Percentiles rank a stretch among this genome's conserved stretches.
These are phyloP conservation scores for Chymomyza costata DNA, from an alignment of 1,140 invertebrate species.

Conservation along the genomic window DNA sequence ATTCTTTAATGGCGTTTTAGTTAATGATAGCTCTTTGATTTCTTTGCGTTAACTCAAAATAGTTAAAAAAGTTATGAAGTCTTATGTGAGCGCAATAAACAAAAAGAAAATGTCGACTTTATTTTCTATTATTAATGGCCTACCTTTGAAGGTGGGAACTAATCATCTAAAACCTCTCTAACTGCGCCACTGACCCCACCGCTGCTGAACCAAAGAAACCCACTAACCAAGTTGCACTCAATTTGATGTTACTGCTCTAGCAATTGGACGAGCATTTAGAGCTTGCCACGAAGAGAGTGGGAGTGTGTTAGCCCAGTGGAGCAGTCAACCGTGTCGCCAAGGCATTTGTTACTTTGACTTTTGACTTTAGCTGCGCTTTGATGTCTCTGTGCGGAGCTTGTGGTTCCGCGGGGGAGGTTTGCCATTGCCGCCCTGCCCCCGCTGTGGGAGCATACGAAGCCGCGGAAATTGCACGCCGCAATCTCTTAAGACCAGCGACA, in stretches of 20 bases:
- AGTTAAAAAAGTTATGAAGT: too few species aligned
- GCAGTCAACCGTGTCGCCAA: slow-evolving; percentile 39
- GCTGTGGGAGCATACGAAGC: slow-evolving; percentile 2
- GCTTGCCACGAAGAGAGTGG: too few species aligned
- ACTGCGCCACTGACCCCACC: neutral
- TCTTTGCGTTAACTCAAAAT: too few species aligned
- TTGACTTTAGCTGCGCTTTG: slow-evolving; percentile 46
- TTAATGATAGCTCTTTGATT: too few species aligned
- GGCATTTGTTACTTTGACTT: slow-evolving; percentile 43
- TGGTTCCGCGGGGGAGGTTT: neutral
- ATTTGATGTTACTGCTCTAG: too few species aligned
- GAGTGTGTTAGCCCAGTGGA: too few species aligned
- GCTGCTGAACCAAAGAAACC: neutral
- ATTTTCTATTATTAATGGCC: too few species aligned
- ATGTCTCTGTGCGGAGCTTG: slow-evolving; percentile 31
- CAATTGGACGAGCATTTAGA: too few species aligned
- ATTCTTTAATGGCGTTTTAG: too few species aligned
- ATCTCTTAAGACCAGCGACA: slow-evolving; percentile 72
- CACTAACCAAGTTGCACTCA: slow-evolving; percentile 2
- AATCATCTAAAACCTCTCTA: neutral
- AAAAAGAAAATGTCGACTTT: too few species aligned
- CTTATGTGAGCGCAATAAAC: too few species aligned
- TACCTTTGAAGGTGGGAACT: too few species aligned
- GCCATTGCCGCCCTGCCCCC: slow-evolving; percentile 5
- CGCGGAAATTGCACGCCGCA: slow-evolving; percentile 64